A percentile compares a stretch with the other conserved stretches of the same genome.
Conservation (phyloP, 2,113 vertebrate species). For the Saccopteryx bilineata region DNA sequence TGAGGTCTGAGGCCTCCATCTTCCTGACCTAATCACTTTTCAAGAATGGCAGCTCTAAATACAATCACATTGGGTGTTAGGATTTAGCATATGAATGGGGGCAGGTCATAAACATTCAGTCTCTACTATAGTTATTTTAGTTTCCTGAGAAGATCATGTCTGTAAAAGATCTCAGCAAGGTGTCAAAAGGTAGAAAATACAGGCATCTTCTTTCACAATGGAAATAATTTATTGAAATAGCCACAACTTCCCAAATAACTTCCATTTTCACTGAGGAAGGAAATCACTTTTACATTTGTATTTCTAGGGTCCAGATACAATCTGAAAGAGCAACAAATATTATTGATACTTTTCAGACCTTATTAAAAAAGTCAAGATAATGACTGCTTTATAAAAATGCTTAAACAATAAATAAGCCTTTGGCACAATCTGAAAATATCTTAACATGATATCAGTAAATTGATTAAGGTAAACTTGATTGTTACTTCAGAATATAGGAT, state of each 20-base stretch:
- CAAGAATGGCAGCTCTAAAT: neutral
- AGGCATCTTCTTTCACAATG: neutral
- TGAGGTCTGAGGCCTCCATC: neutral
- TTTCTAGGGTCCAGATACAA: neutral
- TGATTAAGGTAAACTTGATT: neutral
- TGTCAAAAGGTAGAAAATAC: neutral
- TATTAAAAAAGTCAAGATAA: slow-evolving; percentile 35
- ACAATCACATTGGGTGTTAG: neutral
- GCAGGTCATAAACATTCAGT: neutral
- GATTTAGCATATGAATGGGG: neutral
- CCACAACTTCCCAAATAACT: neutral
- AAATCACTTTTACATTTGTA: slow-evolving; percentile 21
- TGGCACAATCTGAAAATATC: neutral
- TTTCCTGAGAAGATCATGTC: neutral
- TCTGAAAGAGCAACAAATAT: neutral
- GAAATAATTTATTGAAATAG: slow-evolving; percentile 17
- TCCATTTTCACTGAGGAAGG: neutral
- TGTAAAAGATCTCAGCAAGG: neutral
- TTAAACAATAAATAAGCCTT: neutral
- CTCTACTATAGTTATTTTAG: neutral
- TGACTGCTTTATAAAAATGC: neutral
- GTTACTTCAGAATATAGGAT: neutral
- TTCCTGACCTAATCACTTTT: neutral
- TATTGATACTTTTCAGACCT: neutral
- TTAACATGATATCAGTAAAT: neutral